Conservation (phyloP, 2,888 invertebrate species). For the Paralinhomoeus sp. region DNA sequence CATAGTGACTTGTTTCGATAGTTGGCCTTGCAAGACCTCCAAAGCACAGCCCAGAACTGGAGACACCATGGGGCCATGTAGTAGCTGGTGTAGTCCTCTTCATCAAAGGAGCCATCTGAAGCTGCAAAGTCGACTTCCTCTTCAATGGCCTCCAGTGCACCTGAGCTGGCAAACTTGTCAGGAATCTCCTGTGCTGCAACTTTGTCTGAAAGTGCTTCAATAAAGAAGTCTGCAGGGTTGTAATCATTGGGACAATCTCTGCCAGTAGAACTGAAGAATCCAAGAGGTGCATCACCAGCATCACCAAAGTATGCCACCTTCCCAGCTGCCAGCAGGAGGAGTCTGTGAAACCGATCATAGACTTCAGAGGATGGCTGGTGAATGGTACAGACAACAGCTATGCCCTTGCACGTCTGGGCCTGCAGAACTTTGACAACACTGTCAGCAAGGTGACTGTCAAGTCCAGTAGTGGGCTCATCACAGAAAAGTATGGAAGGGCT, state of each 20-base stretch:
- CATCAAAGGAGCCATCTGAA: too few species aligned
- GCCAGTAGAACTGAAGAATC: conserved; percentile 13
- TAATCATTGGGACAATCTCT: conserved; percentile 37
- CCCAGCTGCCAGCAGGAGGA: conserved; percentile 61
- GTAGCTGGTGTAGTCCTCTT: conserved; percentile 30
- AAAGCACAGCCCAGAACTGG: conserved; percentile 64
- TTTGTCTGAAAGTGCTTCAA: conserved; percentile 55
- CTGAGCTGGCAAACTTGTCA: conserved; percentile 33
- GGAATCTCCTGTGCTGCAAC: neutral
- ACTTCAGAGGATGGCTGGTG: conserved; percentile 23
- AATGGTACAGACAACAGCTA: conserved; percentile 19
- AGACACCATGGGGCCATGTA: conserved; percentile 63
- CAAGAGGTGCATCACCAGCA: neutral
- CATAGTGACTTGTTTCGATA: conserved; percentile 59
- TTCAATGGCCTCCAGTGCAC: conserved; percentile 39
- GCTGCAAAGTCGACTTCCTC: conserved; percentile 15
- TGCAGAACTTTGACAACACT: conserved; percentile 54
- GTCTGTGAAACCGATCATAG: conserved; percentile 18
- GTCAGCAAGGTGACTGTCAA: conserved; percentile 89
- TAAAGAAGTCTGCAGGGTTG: conserved; percentile 80
- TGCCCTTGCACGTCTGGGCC: conserved; percentile 15
- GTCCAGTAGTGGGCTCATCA: conserved; percentile 85
- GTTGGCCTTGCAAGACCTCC: conserved; percentile 67
- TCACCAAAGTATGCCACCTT: conserved; percentile 52
- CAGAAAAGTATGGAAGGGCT: conserved; percentile 63